These are phyloP conservation scores for Ciconia maguari DNA, from an alignment of 2,113 vertebrate species.

Conservation along the genomic window DNA sequence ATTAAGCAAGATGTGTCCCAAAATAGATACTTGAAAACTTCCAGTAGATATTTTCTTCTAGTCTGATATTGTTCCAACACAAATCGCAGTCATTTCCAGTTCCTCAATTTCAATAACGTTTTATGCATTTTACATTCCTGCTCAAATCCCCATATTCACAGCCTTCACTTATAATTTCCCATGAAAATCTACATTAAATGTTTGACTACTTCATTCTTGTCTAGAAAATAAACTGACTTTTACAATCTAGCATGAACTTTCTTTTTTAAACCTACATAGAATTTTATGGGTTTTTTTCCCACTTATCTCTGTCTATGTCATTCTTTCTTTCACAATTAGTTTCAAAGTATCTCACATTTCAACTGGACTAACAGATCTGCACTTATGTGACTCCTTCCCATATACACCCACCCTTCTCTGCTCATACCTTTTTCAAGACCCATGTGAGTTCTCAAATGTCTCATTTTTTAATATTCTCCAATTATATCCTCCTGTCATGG, in stretches of 20 bases:
- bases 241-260: neutral
- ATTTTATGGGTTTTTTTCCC: neutral
- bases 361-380: neutral
- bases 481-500: neutral
- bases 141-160: neutral
- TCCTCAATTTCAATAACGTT: fast-evolving
- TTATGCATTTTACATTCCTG: neutral
- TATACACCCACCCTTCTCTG: neutral
- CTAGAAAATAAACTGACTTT: neutral
- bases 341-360: neutral
- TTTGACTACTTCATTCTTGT: neutral
- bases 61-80: neutral
- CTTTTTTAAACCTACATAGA: neutral
- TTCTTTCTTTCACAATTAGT: neutral
- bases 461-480: neutral
- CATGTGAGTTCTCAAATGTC: neutral
- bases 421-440: neutral
- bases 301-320: fast-evolving
- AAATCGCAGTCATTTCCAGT: neutral
- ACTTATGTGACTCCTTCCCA: neutral
- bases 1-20: neutral
- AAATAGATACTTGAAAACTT: neutral
- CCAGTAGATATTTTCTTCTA: neutral
- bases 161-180: neutral
- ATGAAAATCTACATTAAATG: neutral